A percentile compares a stretch with the other conserved stretches of the same genome.
Evolutionary conservation across 2,888 invertebrate species (phyloP).

Genomic region (Polydesmus complanatus): DNA sequence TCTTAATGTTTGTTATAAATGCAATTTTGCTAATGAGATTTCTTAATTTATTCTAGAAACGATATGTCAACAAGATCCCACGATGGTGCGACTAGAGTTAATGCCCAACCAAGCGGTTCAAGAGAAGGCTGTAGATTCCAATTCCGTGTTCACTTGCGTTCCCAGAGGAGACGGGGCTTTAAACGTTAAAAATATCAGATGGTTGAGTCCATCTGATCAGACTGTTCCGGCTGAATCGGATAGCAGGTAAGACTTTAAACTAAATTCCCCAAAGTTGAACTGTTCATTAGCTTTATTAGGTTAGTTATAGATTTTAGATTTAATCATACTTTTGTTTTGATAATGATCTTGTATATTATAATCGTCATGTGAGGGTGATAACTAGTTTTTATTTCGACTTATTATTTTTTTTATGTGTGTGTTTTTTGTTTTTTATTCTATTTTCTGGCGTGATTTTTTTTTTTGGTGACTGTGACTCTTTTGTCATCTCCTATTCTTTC

Average conservation of each 20-base stretch:
- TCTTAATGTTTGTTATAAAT: too few species aligned
- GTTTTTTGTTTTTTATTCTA: not conserved
- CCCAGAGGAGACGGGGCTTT: not conserved
- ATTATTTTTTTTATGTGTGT: not conserved
- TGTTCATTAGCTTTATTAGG: too few species aligned
- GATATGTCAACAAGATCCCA: too few species aligned
- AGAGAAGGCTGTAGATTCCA: not conserved
- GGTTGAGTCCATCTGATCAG: not conserved
- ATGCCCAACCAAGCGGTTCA: not conserved
- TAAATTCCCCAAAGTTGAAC: not conserved
- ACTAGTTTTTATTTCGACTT: not conserved
- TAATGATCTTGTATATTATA: too few species aligned
- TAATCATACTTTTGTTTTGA: too few species aligned
- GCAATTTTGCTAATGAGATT: too few species aligned
- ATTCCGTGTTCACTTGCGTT: not conserved
- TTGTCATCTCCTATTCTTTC: constrained; percentile 13
- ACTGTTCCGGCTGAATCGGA: not conserved
- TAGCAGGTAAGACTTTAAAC: not conserved
- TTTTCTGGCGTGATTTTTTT: not conserved
- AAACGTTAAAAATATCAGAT: not conserved
- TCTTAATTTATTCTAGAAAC: too few species aligned
- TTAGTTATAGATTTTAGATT: too few species aligned
- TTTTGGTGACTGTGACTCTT: not conserved
- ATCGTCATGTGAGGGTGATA: too few species aligned
- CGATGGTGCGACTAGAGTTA: not conserved